A percentile compares a stretch with the other conserved stretches of the same genome.
These are phyloP conservation scores for Doris montereyensis DNA, from an alignment of 2,888 invertebrate genomes.

Conservation along the genomic window DNA sequence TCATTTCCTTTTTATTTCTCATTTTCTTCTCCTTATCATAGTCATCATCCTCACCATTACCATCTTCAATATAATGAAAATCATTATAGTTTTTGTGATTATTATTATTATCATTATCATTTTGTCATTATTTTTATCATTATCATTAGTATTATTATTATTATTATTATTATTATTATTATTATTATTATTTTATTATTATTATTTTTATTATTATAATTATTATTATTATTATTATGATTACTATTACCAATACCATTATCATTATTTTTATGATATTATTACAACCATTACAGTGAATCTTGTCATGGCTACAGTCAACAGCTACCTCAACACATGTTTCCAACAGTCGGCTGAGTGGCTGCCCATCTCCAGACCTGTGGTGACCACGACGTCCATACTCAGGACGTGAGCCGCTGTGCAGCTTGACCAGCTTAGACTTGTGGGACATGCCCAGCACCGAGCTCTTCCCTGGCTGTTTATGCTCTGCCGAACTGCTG, in stretches of 20 bases:
- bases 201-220: background rate
- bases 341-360: slow-evolving; percentile 96
- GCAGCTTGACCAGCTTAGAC: slow-evolving; percentile 76
- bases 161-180: slow-evolving; percentile 14
- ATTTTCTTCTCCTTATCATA: too few species aligned
- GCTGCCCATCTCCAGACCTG: slow-evolving; percentile 91
- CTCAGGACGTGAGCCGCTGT: slow-evolving; percentile 92
- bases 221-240: background rate
- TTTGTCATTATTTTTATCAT: too few species aligned
- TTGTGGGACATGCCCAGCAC: slow-evolving; percentile 48
- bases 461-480: slow-evolving; percentile 47
- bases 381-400: slow-evolving; percentile 89
- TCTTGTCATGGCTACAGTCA: background rate
- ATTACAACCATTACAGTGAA: too few species aligned
- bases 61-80: too few species aligned
- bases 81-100: too few species aligned
- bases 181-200: background rate
- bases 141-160: slow-evolving; percentile 3
- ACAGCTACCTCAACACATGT: slow-evolving; percentile 86
- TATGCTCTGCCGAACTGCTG: slow-evolving; percentile 38
- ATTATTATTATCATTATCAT: too few species aligned
- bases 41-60: too few species aligned
- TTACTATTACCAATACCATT: too few species aligned
- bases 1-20: too few species aligned
- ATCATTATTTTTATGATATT: too few species aligned